Evolutionary conservation across 2,888 invertebrate species (phyloP).

Genomic region (Agapostemon virescens): DNA sequence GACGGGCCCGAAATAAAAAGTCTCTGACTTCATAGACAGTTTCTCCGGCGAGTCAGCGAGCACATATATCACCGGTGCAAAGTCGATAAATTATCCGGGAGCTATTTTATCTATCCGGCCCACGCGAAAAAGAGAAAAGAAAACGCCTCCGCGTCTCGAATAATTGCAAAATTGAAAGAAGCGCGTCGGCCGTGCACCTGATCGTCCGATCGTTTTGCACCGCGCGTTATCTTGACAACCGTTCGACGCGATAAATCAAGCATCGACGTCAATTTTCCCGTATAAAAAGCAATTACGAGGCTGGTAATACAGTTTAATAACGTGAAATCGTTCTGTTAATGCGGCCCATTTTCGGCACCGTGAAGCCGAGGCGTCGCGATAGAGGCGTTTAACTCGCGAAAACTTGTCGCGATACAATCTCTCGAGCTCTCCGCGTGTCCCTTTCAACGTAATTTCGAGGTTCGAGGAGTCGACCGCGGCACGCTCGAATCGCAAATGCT

Average conservation of each 20-base stretch:
- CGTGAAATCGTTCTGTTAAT: conserved; percentile 18
- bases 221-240: not conserved
- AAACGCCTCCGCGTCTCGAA: not conserved
- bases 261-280: not conserved
- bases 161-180: conserved; percentile 2
- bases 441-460: conserved; percentile 18
- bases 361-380: not conserved
- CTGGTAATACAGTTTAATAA: not conserved
- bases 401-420: conserved; percentile 52
- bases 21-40: not conserved
- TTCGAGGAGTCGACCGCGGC: conserved; percentile 13
- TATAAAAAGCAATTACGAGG: not conserved
- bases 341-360: not conserved
- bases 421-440: conserved; percentile 1
- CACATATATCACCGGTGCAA: conserved; percentile 4
- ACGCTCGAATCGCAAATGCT: conserved; percentile 9
- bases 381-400: conserved; percentile 38
- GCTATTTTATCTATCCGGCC: conserved; percentile 1
- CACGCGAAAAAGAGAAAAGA: conserved; percentile 1
- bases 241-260: not conserved
- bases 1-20: conserved; percentile 19
- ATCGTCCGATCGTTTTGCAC: not conserved
- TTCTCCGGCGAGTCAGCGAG: not conserved
- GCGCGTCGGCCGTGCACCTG: not conserved
- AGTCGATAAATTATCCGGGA: conserved; percentile 17